Evolutionary conservation across 2,888 invertebrate genomes (phyloP).

Genomic region (Ormyrus labotus): DNA sequence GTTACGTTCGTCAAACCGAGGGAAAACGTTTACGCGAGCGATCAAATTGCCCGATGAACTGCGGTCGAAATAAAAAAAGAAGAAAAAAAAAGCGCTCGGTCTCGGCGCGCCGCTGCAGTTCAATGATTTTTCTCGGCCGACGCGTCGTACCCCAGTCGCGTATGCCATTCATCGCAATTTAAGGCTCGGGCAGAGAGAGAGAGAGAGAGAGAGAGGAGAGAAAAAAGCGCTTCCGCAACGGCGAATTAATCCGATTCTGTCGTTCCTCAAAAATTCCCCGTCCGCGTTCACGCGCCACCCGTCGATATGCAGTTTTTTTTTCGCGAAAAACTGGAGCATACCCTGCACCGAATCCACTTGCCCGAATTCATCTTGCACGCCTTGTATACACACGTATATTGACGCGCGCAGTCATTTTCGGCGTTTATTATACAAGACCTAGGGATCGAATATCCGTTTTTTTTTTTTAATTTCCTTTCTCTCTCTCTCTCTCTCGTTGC

Average conservation of each 20-base stretch:
- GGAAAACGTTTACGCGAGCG: background rate
- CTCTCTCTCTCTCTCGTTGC: no score
- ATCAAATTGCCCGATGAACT: background rate
- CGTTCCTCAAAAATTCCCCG: background rate
- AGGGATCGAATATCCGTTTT: no score
- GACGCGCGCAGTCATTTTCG: no score
- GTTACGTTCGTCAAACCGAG: no score
- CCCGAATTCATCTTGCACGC: no score
- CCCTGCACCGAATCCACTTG: no score
- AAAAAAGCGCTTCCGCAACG: background rate
- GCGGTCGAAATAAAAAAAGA: no score
- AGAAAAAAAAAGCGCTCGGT: background rate
- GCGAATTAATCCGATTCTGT: conserved; percentile 30
- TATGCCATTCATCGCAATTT: conserved; percentile 7
- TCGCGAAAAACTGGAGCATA: no score
- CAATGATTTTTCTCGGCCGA: background rate
- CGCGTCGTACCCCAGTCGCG: background rate
- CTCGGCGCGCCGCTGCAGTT: background rate
- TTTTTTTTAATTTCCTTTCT: no score
- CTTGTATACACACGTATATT: no score
- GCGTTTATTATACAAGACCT: no score
- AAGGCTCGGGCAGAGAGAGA: background rate
- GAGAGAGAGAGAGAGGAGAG: background rate
- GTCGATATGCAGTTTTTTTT: no score
- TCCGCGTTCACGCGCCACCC: background rate